Evolutionary conservation across 1,140 invertebrate genomes (phyloP), one percentile per base, ranked within the genome.

Genomic region (Coptotermes formosanus): DNA sequence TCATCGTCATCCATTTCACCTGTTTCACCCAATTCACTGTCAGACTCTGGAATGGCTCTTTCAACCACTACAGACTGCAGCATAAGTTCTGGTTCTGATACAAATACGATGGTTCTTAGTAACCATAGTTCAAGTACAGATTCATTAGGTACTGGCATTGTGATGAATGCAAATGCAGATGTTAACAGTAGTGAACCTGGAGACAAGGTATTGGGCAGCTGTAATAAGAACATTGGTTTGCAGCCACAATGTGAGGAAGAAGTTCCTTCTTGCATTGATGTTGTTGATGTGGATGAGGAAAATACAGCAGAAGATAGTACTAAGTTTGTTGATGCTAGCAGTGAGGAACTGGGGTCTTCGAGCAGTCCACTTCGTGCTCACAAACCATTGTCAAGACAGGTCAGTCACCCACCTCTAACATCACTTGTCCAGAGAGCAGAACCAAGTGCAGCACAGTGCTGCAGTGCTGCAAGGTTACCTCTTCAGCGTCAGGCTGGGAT

Each of bases 331-430:
- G 85, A 81, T 43, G 44, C n/a, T 21, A n/a, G 89, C 88, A 87
- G 92, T 55, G 91, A 92, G 88, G 91, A 92, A 86, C 91, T 92
- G 69, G 92, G 90, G 87, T 91, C 83, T 19, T 32, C 43, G 23
- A 82, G 12, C 9, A 38, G 75, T 38, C 25, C 90, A 86, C 90
- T 91, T 14, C 91, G 93, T 82, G 89, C 92, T 25, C 94, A 94
- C 88, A 94, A 93, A 88, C 93, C 93, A 8, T 89, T 94, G 30
- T 92, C 92, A 38, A 91, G 93, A 83, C 93, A 93, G 90, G 90
- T 90, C 87, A 93, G 91, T 32, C 89, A 88, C 45, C 87, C 86
- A 11, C 87, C 82, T 75, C 87, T 83, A 52, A 45, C 81, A 23
- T 25, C 86, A 38, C 83, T 87, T 64, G 64, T 32, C 87, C 82